Percentiles rank a stretch among this genome's conserved stretches.
These are phyloP conservation scores for Drosophila kokeensis DNA, from an alignment of 2,888 invertebrate species.

Conservation along the genomic window DNA sequence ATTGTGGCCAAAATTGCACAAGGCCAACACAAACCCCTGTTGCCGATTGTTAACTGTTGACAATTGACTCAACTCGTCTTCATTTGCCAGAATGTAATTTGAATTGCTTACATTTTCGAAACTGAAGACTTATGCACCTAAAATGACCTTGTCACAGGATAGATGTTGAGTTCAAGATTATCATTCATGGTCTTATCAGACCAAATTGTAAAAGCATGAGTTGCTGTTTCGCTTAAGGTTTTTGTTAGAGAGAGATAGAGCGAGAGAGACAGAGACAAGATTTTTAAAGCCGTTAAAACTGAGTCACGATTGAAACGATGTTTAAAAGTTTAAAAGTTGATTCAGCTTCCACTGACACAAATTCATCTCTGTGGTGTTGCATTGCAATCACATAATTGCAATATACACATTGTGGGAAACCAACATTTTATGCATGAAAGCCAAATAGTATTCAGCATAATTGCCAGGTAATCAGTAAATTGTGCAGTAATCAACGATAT, in stretches of 20 bases:
- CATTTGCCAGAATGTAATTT: slow-evolving; percentile 15
- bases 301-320: not conserved
- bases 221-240: not conserved
- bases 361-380: not conserved
- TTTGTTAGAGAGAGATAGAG: not conserved
- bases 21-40: slow-evolving; percentile 26
- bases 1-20: slow-evolving; percentile 27
- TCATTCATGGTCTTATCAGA: not conserved
- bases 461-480: not conserved
- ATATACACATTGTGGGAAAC: slow-evolving; percentile 11
- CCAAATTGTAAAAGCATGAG: not conserved
- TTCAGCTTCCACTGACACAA: not conserved
- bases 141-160: not conserved
- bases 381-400: slow-evolving; percentile 34
- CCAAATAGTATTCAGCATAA: not conserved
- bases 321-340: not conserved
- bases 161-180: not conserved
- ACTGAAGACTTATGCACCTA: not conserved
- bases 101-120: slow-evolving; percentile 21
- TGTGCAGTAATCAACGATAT: slow-evolving; percentile 27
- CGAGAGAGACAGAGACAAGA: not conserved
- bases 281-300: not conserved
- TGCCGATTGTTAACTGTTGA: not conserved
- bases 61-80: slow-evolving; percentile 7
- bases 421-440: slow-evolving; percentile 17